phyloP scores from a whole-genome alignment of 2,888 invertebrate species.

The Metallyticus violacea region DNA sequence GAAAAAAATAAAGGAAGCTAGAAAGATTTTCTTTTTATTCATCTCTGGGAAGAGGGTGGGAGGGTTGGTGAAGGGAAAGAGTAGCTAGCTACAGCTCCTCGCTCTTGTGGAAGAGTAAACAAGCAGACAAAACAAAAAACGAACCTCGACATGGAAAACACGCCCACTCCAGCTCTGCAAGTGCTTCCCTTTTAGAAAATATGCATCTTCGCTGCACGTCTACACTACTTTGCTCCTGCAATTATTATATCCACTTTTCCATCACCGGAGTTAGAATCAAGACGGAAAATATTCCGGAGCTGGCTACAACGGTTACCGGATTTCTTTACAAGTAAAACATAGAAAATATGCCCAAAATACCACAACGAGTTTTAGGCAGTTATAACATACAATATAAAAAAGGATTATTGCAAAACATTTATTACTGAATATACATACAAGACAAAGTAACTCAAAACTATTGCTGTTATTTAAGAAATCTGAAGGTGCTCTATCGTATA shows the following conservation, averaged over 20 bases:
- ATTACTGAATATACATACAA: no score
- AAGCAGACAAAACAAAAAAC: background rate
- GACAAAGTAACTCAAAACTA: no score
- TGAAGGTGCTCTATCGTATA: no score
- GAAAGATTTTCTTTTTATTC: background rate
- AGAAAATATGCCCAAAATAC: no score
- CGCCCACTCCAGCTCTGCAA: background rate
- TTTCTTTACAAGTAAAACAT: no score
- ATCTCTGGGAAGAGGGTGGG: background rate
- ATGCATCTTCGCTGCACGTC: background rate
- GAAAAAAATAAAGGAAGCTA: background rate
- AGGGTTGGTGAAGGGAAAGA: background rate
- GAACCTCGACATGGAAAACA: background rate
- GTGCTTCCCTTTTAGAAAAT: background rate
- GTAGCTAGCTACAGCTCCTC: background rate
- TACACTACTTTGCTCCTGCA: background rate
- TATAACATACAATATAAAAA: no score
- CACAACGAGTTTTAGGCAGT: no score
- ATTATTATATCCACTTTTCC: background rate
- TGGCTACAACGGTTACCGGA: no score
- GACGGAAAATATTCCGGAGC: background rate
- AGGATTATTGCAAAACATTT: no score
- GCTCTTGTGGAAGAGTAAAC: background rate
- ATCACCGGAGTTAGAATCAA: background rate
- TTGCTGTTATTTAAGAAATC: no score